These are phyloP conservation scores for Xenus cinereus DNA, from an alignment of 2,113 vertebrate genomes.

Conservation along the genomic window DNA sequence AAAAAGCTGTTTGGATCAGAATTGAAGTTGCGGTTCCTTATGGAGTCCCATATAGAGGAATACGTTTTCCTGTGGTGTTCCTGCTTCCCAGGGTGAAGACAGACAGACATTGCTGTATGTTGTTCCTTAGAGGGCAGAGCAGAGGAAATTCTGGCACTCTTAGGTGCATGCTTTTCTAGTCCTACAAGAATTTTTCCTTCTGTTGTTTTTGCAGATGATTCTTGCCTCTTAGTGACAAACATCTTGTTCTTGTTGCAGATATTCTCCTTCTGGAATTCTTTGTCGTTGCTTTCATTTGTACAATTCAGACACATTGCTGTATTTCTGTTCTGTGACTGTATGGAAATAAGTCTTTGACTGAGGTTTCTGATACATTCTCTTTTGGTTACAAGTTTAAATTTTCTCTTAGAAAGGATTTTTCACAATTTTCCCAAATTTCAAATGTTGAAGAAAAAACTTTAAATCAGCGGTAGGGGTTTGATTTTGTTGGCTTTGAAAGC, in stretches of 20 bases:
- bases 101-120: neutral
- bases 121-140: neutral
- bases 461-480: neutral
- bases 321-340: neutral
- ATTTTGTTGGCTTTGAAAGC: neutral
- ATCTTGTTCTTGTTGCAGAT: neutral
- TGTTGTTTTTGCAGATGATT: neutral
- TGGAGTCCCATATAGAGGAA: neutral
- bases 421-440: neutral
- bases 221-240: neutral
- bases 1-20: neutral
- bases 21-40: neutral
- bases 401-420: neutral
- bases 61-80: neutral
- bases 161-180: neutral
- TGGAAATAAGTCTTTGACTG: neutral
- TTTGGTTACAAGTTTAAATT: neutral
- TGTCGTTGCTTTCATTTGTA: neutral
- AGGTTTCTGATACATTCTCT: neutral
- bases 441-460: neutral
- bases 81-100: neutral
- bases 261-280: neutral
- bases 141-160: neutral
- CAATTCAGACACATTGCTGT: accelerated
- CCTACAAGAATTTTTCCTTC: neutral